Evolutionary conservation across 1,140 invertebrate species (phyloP).

Genomic region (Drosophila kikkawai): DNA sequence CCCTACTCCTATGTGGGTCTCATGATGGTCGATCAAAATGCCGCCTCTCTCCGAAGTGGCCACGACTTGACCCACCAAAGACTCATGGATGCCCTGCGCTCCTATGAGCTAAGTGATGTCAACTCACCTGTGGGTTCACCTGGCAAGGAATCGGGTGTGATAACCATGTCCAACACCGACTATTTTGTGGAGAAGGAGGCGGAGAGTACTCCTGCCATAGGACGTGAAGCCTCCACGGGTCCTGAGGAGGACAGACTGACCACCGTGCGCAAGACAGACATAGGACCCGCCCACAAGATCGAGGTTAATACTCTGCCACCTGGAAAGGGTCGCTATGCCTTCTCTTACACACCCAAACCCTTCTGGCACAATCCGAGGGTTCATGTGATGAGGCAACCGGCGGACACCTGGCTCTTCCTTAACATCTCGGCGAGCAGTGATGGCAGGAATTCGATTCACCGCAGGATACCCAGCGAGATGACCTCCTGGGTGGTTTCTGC

Average conservation of each 20-base stretch:
- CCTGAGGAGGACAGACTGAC: constrained; percentile 75
- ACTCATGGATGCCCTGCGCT: constrained; percentile 84
- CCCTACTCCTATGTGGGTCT: constrained; percentile 95
- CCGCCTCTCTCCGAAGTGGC: constrained; percentile 89
- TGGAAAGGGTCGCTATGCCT: constrained; percentile 94
- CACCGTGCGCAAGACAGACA: constrained; percentile 81
- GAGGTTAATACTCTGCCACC: constrained; percentile 91
- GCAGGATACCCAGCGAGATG: constrained; percentile 93
- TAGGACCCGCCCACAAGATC: constrained; percentile 82
- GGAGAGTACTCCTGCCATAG: constrained; percentile 57
- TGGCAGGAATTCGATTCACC: constrained; percentile 84
- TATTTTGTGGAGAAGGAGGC: constrained; percentile 77
- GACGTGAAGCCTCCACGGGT: constrained; percentile 39
- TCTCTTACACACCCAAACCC: constrained; percentile 93
- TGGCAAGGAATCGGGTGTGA: constrained; percentile 80
- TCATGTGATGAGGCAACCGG: constrained; percentile 90
- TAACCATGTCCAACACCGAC: constrained; percentile 81
- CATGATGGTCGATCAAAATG: constrained; percentile 95
- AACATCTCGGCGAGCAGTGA: constrained; percentile 90
- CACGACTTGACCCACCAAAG: constrained; percentile 74
- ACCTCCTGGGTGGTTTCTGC: constrained; percentile 97
- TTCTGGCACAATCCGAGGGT: constrained; percentile 92
- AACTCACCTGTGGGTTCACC: constrained; percentile 78
- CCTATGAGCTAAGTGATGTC: constrained; percentile 83
- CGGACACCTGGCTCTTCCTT: constrained; percentile 93